Percentiles rank a stretch among this genome's conserved stretches.
Conservation (phyloP, 2,113 vertebrate genomes). For the Mola mola region DNA sequence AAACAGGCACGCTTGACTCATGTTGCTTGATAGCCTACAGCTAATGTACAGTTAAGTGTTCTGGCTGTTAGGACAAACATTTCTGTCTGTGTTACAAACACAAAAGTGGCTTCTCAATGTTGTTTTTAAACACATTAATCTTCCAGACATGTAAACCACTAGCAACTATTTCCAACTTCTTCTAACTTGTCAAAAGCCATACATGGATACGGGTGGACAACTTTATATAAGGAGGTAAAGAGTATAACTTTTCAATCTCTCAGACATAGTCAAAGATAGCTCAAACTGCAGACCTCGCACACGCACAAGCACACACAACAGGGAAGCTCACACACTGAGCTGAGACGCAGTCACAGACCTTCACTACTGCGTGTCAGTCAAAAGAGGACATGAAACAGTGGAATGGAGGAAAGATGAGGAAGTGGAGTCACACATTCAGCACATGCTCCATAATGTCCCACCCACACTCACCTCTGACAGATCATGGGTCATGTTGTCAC, state of each 20-base stretch:
- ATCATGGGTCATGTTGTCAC: slow-evolving; percentile 75
- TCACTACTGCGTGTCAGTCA: slow-evolving; percentile 44
- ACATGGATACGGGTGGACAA: too few relatives aligned
- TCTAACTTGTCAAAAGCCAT: too few relatives aligned
- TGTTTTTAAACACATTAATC: too few relatives aligned
- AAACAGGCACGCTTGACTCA: too few relatives aligned
- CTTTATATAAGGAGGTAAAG: background rate
- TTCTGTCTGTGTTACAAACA: too few relatives aligned
- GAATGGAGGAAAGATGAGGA: slow-evolving; percentile 66
- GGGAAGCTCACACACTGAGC: slow-evolving; percentile 13
- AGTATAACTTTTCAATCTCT: slow-evolving; percentile 20
- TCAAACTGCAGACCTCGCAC: slow-evolving; percentile 12
- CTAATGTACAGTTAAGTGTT: too few relatives aligned
- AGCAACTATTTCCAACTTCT: too few relatives aligned
- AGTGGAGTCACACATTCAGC: slow-evolving; percentile 77
- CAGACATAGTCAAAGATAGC: slow-evolving; percentile 1
- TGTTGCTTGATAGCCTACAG: too few relatives aligned
- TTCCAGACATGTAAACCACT: too few relatives aligned
- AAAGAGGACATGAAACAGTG: slow-evolving; percentile 76
- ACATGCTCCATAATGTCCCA: slow-evolving; percentile 66
- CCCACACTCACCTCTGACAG: slow-evolving; percentile 64
- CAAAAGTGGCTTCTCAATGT: too few relatives aligned
- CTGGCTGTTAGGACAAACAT: background rate
- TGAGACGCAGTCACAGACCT: slow-evolving; percentile 13
- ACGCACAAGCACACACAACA: slow-evolving; percentile 27